These are phyloP conservation scores for Hoplodrina blanda DNA, from an alignment of 2,888 invertebrate species.

Conservation along the genomic window DNA sequence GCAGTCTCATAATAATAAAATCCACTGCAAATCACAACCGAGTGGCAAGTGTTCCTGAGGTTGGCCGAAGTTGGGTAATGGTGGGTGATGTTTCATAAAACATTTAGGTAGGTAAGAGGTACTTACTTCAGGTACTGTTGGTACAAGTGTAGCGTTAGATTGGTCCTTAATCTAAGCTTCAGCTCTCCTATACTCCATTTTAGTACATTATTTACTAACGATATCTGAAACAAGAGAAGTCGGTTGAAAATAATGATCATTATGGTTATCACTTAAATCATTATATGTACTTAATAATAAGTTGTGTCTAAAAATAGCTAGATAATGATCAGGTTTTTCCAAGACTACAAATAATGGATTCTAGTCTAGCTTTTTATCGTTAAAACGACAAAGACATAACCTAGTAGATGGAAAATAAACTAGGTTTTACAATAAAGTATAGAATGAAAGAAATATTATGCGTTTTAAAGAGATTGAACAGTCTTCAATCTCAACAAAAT, in stretches of 20 bases:
- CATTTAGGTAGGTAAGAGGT: not conserved
- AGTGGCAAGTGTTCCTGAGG: no score
- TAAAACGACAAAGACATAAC: not conserved
- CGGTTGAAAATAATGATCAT: conserved; percentile 42
- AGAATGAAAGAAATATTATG: not conserved
- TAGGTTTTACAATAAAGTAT: not conserved
- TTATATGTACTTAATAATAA: not conserved
- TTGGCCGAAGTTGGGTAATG: no score
- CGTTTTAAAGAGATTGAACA: not conserved
- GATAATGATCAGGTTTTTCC: conserved; percentile 9
- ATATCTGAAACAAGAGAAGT: conserved; percentile 94
- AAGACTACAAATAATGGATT: not conserved
- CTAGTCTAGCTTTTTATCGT: not conserved
- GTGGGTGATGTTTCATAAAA: no score
- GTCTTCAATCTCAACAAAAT: not conserved
- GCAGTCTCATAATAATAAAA: no score
- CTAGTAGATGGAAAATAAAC: not conserved
- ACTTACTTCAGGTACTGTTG: conserved; percentile 97
- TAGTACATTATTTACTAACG: conserved; percentile 97
- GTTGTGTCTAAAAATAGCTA: conserved; percentile 12
- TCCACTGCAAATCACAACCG: no score
- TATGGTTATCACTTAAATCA: not conserved
- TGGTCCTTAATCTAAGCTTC: conserved; percentile 97
- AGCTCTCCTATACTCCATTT: conserved; percentile 98
- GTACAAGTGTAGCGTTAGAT: conserved; percentile 96